Percentiles rank a stretch among this genome's conserved stretches.
phyloP scores from a whole-genome alignment of 2,113 vertebrate species.

The Bubo bubo region DNA sequence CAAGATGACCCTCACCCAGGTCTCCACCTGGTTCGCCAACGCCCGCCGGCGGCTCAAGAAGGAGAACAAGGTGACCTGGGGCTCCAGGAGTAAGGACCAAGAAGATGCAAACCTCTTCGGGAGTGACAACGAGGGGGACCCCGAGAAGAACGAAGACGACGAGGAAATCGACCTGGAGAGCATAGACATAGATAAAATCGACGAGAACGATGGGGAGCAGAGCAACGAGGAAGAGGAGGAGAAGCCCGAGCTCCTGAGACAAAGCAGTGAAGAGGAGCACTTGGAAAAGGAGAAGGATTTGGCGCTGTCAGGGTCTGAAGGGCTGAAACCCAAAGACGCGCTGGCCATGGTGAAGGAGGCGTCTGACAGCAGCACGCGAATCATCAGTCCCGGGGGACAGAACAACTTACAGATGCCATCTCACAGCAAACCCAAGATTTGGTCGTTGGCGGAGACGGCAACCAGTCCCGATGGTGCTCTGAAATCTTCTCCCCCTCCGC shows the following conservation, averaged over 20 bases:
- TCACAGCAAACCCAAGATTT: slow-evolving; percentile 97
- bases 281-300: slow-evolving; percentile 84
- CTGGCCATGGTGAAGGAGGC: slow-evolving; percentile 83
- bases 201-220: slow-evolving; percentile 94
- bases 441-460: slow-evolving; percentile 97
- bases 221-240: slow-evolving; percentile 97
- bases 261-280: slow-evolving; percentile 74
- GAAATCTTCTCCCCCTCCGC: slow-evolving; percentile 84
- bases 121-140: slow-evolving; percentile 91
- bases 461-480: slow-evolving; percentile 92
- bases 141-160: slow-evolving; percentile 94
- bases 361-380: slow-evolving; percentile 83
- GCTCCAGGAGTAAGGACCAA: slow-evolving; percentile 92
- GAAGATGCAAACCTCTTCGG: slow-evolving; percentile 91
- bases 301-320: slow-evolving; percentile 79
- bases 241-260: slow-evolving; percentile 79
- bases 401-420: slow-evolving; percentile 85
- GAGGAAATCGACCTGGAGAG: slow-evolving; percentile 98
- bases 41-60: slow-evolving; percentile 91
- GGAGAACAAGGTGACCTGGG: slow-evolving; percentile 98
- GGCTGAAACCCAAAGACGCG: slow-evolving; percentile 83
- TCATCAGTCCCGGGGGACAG: slow-evolving; percentile 82
- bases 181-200: slow-evolving; percentile 99
- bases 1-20: slow-evolving; percentile 96
- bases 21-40: slow-evolving; percentile 96